Evolutionary conservation across 2,113 vertebrate genomes (phyloP).

Genomic region (Pseudorasbora parva): DNA sequence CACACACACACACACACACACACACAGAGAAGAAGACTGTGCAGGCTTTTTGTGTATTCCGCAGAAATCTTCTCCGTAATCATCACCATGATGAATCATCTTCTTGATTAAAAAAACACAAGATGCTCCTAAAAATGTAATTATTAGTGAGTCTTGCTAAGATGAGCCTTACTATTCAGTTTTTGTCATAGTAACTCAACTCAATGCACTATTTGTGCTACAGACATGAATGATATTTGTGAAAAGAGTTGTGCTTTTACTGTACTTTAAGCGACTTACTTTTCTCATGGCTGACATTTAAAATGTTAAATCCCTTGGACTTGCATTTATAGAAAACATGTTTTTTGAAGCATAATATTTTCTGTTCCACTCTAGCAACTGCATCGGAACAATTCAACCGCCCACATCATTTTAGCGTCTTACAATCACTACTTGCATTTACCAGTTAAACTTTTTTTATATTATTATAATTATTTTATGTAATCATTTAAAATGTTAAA

Average conservation of each 20-base stretch:
- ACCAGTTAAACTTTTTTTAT: too few relatives aligned
- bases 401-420: too few relatives aligned
- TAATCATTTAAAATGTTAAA: too few relatives aligned
- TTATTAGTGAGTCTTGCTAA: not conserved
- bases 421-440: too few relatives aligned
- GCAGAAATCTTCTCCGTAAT: not conserved
- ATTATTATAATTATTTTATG: too few relatives aligned
- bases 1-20: not conserved
- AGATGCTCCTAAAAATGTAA: not conserved
- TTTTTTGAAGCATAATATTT: not conserved
- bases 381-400: not conserved
- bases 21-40: not conserved
- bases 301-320: not conserved
- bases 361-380: not conserved
- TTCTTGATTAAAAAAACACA: constrained; percentile 7
- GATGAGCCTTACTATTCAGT: not conserved
- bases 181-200: not conserved
- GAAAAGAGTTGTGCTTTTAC: not conserved
- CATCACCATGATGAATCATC: not conserved
- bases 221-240: not conserved
- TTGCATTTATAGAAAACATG: not conserved
- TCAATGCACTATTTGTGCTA: too few relatives aligned
- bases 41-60: too few relatives aligned
- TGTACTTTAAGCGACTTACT: not conserved
- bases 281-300: not conserved